Base-by-base conservation (phyloP, 2,113 vertebrate genomes). In the Calypte anna region DNA sequence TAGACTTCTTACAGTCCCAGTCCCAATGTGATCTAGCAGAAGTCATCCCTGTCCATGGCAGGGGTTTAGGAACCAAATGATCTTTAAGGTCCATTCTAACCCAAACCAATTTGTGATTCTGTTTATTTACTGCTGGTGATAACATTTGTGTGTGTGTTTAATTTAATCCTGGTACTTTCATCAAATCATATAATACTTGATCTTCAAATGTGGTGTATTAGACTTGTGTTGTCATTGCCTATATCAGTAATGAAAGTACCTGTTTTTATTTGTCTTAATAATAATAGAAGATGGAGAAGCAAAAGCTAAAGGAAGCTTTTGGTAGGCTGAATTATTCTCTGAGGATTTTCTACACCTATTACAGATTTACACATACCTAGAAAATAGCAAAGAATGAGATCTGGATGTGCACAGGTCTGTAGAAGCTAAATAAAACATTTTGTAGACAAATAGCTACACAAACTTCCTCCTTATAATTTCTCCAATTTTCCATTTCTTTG, bases 311-410 rank as follows among this genome's bases (percentile, higher is more conserved):
- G 16, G 24, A 54, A 54, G 2, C 2, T 72, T 87, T 88, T 82
- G 21, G 5, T 9, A 54, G 22, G 46, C 27, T 38, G 9, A 69
- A 8, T 44, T 7, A 21, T 57, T 67, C 10, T 66, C 21, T 22
- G 10, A 50, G 11, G 4, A 19, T 15, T 80, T 7, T 73, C 27
- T 78, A 46, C 40, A 82, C n/a, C 30, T 6, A 36, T 62, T 23
- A 23, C 8, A 0, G 0, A n/a, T 43, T 83, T 92, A 14, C 20
- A 22, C 16, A 8, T 19, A 24, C n/a, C 30, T 54, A 40, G 20
- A 54, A 77, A 89, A 75, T 23, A 12, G 10, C 5, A 74, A 93
- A 46, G 8, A 90, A 82, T 31, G 30, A 75, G 6, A 40, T 93
- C 67, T 94, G 10, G 4, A 90, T 10, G 2, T 40, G 63, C 50